Evolutionary conservation across 2,113 vertebrate genomes (phyloP).

Genomic region (human (Homo sapiens)): GRCh38 chr18:60509001-60509500

Average conservation of each 20-base stretch:
- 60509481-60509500: background rate
- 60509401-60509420: background rate
- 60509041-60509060: background rate
- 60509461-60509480: background rate
- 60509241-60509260: background rate
- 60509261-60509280: fast-evolving
- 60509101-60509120: background rate
- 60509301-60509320: background rate
- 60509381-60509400: background rate
- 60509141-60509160: slow-evolving; percentile 1
- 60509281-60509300: fast-evolving
- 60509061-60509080: background rate
- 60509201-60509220: background rate
- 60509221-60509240: background rate
- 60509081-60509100: background rate
- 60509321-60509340: background rate
- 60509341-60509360: background rate
- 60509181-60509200: background rate
- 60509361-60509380: background rate
- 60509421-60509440: background rate
- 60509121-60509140: background rate
- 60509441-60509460: background rate
- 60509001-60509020: background rate
- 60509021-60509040: background rate
- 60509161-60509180: background rate